Percentiles rank a stretch among this genome's conserved stretches.
Evolutionary conservation across 2,113 vertebrate genomes (phyloP).

Genomic region (Zosterops pallidus): DNA sequence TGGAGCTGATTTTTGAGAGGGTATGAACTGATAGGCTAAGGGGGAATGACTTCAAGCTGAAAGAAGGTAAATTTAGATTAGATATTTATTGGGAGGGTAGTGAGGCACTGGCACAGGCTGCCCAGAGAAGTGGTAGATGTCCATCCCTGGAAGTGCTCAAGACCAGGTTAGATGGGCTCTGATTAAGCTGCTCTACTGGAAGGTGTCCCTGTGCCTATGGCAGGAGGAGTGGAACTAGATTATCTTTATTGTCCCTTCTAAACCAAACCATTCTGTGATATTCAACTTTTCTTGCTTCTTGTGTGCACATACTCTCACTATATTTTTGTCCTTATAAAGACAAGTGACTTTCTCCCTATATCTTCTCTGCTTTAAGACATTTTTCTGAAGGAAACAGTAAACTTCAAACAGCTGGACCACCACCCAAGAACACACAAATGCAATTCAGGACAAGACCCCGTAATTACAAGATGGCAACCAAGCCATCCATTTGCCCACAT

Average conservation of each 20-base stretch:
- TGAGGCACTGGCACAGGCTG: background rate
- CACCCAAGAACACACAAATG: background rate
- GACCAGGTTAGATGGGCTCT: background rate
- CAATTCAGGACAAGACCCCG: background rate
- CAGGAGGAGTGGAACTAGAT: background rate
- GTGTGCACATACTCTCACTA: fast-evolving
- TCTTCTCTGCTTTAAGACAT: background rate
- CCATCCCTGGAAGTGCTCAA: background rate
- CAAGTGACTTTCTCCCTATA: background rate
- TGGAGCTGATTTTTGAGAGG: background rate
- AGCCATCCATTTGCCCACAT: background rate
- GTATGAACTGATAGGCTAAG: background rate
- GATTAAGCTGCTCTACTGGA: background rate
- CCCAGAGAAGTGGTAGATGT: background rate
- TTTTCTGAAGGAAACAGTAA: background rate
- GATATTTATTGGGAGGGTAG: background rate
- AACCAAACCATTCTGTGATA: background rate
- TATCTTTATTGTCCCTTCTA: background rate
- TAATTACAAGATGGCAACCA: background rate
- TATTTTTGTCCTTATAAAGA: background rate
- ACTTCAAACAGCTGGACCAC: background rate
- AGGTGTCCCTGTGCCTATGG: background rate
- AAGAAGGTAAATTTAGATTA: background rate
- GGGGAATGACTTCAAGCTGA: background rate
- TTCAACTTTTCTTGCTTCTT: background rate